Evolutionary conservation across 2,797 vertebrate genomes (phyloP), one percentile per base, ranked within the genome.

Genomic region (Pseudochromis fuscus): DNA sequence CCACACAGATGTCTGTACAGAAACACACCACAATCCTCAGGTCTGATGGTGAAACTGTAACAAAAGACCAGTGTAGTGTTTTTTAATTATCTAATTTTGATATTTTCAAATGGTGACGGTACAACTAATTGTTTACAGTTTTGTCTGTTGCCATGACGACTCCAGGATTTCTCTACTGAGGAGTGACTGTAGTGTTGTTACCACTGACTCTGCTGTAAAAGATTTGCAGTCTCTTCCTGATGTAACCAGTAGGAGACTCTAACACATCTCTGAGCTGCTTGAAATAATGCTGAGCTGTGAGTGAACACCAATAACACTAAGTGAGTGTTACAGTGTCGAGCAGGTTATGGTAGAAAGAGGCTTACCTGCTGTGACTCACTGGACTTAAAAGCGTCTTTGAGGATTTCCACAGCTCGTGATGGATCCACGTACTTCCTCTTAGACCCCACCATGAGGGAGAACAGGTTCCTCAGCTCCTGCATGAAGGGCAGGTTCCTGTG

Each of bases 391-490:
- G 98, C 97, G 56, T 98, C 97, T 93, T 99, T 99, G 83, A 99
- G 96, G 74, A 99, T 99, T 91, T 99, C 97, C 84, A 99, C 97
- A 0, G 98, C 98, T 77, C 96, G 95, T 49, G 97, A 98, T 0
- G 98, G 98, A 87, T 99, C 98, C 75, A 99, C 98, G 1, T 99
- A 99, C 89, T 98, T 99, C 84, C 98, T 95, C 87, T 98, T 97
- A 8, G 97, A 98, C 30, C 97, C 97, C 86, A 98, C 96, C 89
- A 99, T 95, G 83, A 99, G 95, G 42, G 98, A 97, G 94, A 99
- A 99, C 4, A 99, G 94, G 78, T 95, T 95, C 76, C 98, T 93
- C 77, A 99, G 88, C 88, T 99, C 97, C 88, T 95, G 94, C 98
- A 99, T 99, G 82, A 99, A 99, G 79, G 96, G 97, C 84, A 99